Conservation (phyloP, 2,113 vertebrate species). For the Upupa epops region DNA sequence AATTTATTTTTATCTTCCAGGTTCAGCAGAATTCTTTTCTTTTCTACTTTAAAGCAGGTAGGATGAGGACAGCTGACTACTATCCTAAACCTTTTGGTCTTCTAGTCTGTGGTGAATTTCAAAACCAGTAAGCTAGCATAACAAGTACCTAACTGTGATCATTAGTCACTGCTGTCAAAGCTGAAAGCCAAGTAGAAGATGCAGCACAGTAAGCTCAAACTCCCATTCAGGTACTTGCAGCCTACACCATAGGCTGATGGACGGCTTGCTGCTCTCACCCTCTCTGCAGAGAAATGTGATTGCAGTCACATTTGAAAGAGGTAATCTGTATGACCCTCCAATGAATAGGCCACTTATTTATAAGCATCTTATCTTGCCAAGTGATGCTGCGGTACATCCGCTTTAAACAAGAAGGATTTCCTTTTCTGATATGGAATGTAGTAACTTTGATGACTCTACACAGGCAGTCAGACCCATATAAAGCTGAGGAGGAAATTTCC, state of each 20-base stretch:
- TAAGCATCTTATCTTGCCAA: slow-evolving; percentile 37
- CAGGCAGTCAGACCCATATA: slow-evolving; percentile 25
- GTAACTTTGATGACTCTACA: slow-evolving; percentile 39
- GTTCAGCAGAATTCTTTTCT: background rate
- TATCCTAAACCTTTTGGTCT: background rate
- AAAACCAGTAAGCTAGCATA: background rate
- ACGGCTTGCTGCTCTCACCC: background rate
- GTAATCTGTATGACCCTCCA: background rate
- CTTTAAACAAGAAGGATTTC: slow-evolving; percentile 52
- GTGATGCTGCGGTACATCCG: slow-evolving; percentile 42
- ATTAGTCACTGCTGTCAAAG: background rate
- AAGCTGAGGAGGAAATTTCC: slow-evolving; percentile 57
- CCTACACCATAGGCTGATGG: background rate
- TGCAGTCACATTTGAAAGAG: background rate
- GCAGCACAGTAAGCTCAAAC: background rate
- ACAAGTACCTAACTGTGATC: background rate
- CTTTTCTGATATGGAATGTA: slow-evolving; percentile 49
- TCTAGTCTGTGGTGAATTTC: background rate
- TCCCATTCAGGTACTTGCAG: background rate
- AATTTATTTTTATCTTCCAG: background rate
- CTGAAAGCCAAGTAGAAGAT: background rate
- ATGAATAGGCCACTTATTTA: slow-evolving; percentile 44
- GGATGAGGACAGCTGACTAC: background rate
- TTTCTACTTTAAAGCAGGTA: background rate
- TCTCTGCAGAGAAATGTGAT: background rate